phyloP scores from a whole-genome alignment of 2,113 vertebrate species.

The Heterocephalus glaber region DNA sequence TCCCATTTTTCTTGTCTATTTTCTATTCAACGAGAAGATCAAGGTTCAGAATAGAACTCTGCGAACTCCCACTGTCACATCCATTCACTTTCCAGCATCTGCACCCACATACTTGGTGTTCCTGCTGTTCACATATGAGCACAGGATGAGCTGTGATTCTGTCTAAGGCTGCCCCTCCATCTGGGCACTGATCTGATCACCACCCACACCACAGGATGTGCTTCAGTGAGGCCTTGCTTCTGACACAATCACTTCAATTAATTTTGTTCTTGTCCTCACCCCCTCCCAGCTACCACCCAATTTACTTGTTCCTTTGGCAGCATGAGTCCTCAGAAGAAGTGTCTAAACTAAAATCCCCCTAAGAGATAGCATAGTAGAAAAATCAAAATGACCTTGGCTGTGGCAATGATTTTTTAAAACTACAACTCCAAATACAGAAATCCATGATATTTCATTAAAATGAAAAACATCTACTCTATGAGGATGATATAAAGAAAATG shows the following conservation, averaged over 20 bases:
- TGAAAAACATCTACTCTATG: neutral
- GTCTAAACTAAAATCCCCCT: neutral
- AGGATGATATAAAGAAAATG: neutral
- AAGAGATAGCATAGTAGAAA: neutral
- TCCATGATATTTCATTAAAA: neutral
- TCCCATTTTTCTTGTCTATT: constrained; percentile 39
- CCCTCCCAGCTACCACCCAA: neutral
- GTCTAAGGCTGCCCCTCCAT: neutral
- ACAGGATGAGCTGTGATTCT: neutral
- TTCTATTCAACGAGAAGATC: constrained; percentile 60
- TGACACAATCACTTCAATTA: neutral
- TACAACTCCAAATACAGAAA: neutral
- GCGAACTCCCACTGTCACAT: constrained; percentile 56
- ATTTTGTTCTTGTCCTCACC: neutral
- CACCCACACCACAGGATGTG: neutral
- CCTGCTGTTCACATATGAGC: constrained; percentile 34
- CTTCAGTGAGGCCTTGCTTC: neutral
- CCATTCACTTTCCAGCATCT: constrained; percentile 23
- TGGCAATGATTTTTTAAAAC: neutral
- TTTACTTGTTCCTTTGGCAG: neutral
- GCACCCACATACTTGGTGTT: constrained; percentile 39
- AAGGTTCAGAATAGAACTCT: constrained; percentile 60
- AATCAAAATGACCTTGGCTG: neutral
- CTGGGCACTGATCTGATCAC: neutral
- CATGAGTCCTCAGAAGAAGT: neutral